These are phyloP conservation scores for Drosophila rhopaloa DNA, from an alignment of 1,140 invertebrate genomes.

Conservation along the genomic window DNA sequence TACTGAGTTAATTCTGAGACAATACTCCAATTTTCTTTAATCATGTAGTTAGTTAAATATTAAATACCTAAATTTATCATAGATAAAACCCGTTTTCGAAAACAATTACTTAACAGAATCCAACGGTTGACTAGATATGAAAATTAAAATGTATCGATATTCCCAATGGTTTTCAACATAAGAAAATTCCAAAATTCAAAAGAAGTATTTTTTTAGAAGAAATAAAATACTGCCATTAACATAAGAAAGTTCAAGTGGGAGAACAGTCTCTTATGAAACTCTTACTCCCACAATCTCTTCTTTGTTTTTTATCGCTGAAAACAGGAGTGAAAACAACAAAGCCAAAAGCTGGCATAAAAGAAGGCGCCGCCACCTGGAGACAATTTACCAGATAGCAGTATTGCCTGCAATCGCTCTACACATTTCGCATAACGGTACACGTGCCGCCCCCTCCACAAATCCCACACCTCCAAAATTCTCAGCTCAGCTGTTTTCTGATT, in stretches of 20 bases:
- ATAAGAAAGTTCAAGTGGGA: not conserved
- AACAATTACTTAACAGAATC: too few species aligned
- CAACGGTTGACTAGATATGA: too few species aligned
- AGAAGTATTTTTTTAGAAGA: not conserved
- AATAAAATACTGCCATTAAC: not conserved
- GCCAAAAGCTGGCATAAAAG: slow-evolving; percentile 11
- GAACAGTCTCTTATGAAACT: not conserved
- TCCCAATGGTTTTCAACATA: too few species aligned
- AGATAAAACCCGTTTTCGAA: too few species aligned
- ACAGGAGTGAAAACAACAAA: slow-evolving; percentile 5
- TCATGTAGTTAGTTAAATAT: too few species aligned
- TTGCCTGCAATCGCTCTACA: slow-evolving; percentile 38
- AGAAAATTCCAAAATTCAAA: too few species aligned
- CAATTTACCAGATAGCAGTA: slow-evolving; percentile 33
- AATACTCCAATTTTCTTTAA: too few species aligned
- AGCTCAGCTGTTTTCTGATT: slow-evolving; percentile 69
- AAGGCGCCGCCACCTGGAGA: slow-evolving; percentile 29
- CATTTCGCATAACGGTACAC: slow-evolving; percentile 44
- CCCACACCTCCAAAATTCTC: slow-evolving; percentile 15
- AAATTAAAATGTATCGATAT: too few species aligned
- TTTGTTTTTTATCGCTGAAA: slow-evolving; percentile 13
- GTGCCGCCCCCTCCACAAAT: slow-evolving; percentile 27
- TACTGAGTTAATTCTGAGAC: too few species aligned
- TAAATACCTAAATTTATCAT: too few species aligned
- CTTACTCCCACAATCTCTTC: not conserved